These are phyloP conservation scores for Coelopa frigida DNA, from an alignment of 1,140 invertebrate genomes.

Conservation along the genomic window DNA sequence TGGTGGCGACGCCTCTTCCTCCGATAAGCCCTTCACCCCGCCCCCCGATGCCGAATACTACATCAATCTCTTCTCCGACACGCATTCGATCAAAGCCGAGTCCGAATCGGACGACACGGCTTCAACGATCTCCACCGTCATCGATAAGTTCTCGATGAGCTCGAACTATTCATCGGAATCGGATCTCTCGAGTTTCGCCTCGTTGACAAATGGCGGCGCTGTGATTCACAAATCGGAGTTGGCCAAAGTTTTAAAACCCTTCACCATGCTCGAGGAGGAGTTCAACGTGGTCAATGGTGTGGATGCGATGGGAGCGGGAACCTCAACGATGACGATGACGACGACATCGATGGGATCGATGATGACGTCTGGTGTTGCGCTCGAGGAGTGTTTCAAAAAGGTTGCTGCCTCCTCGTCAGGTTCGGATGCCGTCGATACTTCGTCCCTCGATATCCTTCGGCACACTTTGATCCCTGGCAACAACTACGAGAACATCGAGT, in stretches of 20 bases:
- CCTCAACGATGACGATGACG: background rate
- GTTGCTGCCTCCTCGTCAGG: background rate
- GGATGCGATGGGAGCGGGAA: background rate
- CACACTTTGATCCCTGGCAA: constrained; percentile 32
- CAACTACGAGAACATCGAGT: constrained; percentile 42
- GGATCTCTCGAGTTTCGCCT: constrained; percentile 48
- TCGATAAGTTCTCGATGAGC: constrained; percentile 61
- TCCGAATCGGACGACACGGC: constrained; percentile 82
- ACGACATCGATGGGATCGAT: no score
- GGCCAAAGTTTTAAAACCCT: constrained; percentile 58
- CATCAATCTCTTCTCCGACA: constrained; percentile 63
- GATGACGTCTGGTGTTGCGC: no score
- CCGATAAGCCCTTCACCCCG: constrained; percentile 41
- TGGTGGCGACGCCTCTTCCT: constrained; percentile 1
- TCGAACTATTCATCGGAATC: constrained; percentile 47
- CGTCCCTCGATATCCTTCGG: background rate
- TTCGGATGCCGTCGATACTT: constrained; percentile 1
- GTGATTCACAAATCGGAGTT: constrained; percentile 52
- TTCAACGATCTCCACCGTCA: constrained; percentile 78
- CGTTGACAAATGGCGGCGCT: constrained; percentile 47
- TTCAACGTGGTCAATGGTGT: constrained; percentile 45
- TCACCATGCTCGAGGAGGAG: constrained; percentile 55
- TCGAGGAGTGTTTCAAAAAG: constrained; percentile 9
- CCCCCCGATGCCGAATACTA: constrained; percentile 75
- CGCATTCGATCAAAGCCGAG: constrained; percentile 51